Evolutionary conservation across 1,140 invertebrate species (phyloP).

Genomic region (Agrypnia vestita): DNA sequence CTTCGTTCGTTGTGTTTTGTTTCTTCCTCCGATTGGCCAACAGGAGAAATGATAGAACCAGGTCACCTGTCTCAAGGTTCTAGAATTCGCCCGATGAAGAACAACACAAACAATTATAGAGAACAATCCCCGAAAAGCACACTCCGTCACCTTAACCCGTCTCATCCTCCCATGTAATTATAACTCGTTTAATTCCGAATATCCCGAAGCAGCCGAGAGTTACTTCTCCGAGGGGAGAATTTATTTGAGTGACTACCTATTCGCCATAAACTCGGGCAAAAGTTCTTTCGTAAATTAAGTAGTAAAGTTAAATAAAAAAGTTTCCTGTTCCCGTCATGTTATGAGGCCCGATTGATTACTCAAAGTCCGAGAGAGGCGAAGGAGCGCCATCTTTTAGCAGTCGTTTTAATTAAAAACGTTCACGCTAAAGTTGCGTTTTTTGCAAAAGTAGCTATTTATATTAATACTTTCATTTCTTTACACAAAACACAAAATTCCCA

Average conservation of each 20-base stretch:
- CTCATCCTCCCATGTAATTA: too few relatives aligned
- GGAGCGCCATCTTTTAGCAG: conserved; percentile 6
- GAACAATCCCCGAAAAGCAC: too few relatives aligned
- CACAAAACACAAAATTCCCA: too few relatives aligned
- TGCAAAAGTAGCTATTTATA: too few relatives aligned
- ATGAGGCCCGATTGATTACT: conserved; percentile 45
- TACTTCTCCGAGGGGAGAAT: conserved; percentile 23
- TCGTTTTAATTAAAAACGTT: conserved; percentile 42
- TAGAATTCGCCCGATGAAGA: too few relatives aligned
- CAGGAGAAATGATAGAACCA: too few relatives aligned
- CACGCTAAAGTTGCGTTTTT: conserved; percentile 12
- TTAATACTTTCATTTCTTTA: too few relatives aligned
- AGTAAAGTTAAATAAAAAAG: conserved; percentile 44
- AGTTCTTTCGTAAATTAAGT: conserved; percentile 35
- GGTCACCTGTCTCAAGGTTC: too few relatives aligned
- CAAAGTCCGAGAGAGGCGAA: conserved; percentile 1
- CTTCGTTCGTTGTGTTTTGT: too few relatives aligned
- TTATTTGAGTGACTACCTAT: conserved; percentile 23
- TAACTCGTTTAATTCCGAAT: background rate
- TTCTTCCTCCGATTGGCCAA: too few relatives aligned
- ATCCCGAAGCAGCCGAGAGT: background rate
- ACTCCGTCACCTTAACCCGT: too few relatives aligned
- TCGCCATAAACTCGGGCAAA: conserved; percentile 12
- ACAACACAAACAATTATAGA: too few relatives aligned
- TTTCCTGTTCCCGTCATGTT: conserved; percentile 29